Conservation (phyloP, 2,797 vertebrate species). For the Numenius phaeopus region DNA sequence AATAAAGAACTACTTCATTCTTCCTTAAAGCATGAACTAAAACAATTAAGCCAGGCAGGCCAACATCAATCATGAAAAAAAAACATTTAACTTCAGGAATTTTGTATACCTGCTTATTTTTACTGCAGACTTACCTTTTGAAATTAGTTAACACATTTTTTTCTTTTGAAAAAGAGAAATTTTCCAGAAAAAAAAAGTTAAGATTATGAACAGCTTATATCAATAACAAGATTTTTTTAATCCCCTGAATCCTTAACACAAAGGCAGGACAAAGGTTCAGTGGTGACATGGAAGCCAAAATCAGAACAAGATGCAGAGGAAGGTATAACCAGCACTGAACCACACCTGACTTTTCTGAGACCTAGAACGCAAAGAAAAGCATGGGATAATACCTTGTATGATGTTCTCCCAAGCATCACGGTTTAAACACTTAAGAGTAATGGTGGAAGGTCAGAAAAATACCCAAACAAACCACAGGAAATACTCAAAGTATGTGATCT, state of each 20-base stretch:
- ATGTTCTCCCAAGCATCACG: neutral
- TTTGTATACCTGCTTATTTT: neutral
- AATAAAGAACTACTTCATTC: neutral
- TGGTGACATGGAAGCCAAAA: neutral
- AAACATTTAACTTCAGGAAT: neutral
- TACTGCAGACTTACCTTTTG: neutral
- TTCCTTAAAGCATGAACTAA: neutral
- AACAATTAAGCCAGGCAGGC: neutral
- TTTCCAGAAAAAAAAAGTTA: neutral
- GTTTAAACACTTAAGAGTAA: neutral
- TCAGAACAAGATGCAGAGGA: neutral
- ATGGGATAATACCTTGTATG: accelerated
- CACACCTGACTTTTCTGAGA: neutral
- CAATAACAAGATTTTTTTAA: neutral
- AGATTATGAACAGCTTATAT: accelerated
- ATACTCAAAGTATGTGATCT: neutral
- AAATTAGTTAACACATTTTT: neutral
- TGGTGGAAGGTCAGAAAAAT: neutral
- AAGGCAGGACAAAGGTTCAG: neutral
- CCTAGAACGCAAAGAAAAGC: neutral
- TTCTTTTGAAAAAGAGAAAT: neutral
- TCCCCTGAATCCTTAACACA: neutral
- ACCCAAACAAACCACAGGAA: neutral
- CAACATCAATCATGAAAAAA: neutral
- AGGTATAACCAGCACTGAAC: neutral